Evolutionary conservation across 2,797 vertebrate species (phyloP).

Genomic region (Betta splendens): DNA sequence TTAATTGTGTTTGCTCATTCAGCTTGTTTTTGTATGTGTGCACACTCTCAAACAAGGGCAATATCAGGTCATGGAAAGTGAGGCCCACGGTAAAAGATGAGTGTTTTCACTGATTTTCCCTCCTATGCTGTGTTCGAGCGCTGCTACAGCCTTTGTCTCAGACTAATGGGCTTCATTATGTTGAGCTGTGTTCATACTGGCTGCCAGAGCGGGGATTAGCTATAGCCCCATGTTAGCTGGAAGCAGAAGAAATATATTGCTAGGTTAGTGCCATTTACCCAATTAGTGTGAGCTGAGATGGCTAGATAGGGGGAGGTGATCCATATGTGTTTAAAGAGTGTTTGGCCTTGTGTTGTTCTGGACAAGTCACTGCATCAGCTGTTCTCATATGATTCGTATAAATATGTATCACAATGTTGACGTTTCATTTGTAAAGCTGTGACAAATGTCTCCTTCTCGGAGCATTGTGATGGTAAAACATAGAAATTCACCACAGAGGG

Average conservation of each 20-base stretch:
- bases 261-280: conserved; percentile 59
- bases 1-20: conserved; percentile 67
- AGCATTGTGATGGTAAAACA: conserved; percentile 68
- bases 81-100: conserved; percentile 39
- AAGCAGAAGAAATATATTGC: conserved; percentile 63
- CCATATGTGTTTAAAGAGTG: conserved; percentile 12
- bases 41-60: conserved; percentile 22
- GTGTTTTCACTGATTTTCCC: conserved; percentile 15
- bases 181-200: conserved; percentile 66
- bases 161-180: conserved; percentile 81
- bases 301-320: conserved; percentile 19
- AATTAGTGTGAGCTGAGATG: conserved; percentile 36
- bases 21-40: conserved; percentile 32
- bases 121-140: conserved; percentile 48
- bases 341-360: neutral
- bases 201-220: conserved; percentile 72
- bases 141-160: conserved; percentile 74
- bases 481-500: conserved; percentile 56
- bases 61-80: conserved; percentile 42
- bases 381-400: conserved; percentile 61
- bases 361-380: conserved; percentile 57
- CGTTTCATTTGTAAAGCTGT: conserved; percentile 70
- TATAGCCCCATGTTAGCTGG: conserved; percentile 58
- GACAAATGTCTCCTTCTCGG: conserved; percentile 74
- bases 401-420: conserved; percentile 67